A percentile compares a stretch with the other conserved stretches of the same genome.
These are phyloP conservation scores for Sycobia sp. DNA, from an alignment of 1,140 invertebrate species.

Conservation along the genomic window DNA sequence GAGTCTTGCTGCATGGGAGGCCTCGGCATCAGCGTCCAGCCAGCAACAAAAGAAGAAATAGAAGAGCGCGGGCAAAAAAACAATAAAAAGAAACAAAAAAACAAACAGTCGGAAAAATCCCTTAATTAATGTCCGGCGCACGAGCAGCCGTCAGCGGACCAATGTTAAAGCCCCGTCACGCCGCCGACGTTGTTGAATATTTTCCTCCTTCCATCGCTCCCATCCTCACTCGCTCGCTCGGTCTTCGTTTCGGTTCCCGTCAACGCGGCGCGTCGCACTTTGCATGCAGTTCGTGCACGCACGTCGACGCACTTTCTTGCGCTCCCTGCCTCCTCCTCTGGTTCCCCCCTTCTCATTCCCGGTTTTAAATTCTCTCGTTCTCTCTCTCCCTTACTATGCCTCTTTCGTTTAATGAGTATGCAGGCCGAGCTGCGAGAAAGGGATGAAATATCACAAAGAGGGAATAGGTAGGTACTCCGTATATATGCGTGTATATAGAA, in stretches of 20 bases:
- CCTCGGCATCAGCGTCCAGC: too few relatives aligned
- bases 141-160: slow-evolving; percentile 30
- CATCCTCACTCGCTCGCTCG: not conserved
- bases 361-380: too few relatives aligned
- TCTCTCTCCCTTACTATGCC: not conserved
- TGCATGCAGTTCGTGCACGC: slow-evolving; percentile 11
- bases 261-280: slow-evolving; percentile 6
- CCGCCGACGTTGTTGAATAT: slow-evolving; percentile 19
- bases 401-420: not conserved
- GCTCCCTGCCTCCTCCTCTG: not conserved
- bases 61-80: not conserved
- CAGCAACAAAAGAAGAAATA: too few relatives aligned
- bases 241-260: not conserved
- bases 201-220: slow-evolving; percentile 6
- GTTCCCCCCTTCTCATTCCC: too few relatives aligned
- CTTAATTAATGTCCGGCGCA: slow-evolving; percentile 34
- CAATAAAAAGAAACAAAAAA: slow-evolving; percentile 18
- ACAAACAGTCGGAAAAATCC: slow-evolving; percentile 36
- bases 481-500: too few relatives aligned
- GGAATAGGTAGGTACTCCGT: too few relatives aligned
- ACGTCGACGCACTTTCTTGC: slow-evolving; percentile 14
- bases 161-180: slow-evolving; percentile 34
- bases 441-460: slow-evolving; percentile 28
- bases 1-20: not conserved
- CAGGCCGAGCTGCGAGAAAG: slow-evolving; percentile 2